Conservation (phyloP, 1,140 invertebrate genomes). For the Papilio dardanus region DNA sequence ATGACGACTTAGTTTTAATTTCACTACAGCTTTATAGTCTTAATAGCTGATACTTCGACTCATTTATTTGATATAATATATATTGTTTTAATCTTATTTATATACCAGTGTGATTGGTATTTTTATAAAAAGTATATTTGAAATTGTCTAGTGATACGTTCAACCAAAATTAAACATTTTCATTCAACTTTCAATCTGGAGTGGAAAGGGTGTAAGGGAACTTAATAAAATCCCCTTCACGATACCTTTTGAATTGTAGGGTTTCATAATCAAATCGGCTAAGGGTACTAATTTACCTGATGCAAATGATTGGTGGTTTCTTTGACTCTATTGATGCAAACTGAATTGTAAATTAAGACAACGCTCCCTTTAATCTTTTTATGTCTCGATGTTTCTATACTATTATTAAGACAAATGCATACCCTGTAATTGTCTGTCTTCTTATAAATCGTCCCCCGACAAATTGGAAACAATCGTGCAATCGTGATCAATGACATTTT, state of each 20-base stretch:
- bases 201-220: background rate
- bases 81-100: background rate
- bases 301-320: background rate
- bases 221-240: background rate
- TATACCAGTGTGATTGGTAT: background rate
- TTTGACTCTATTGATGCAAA: background rate
- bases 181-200: no score
- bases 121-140: no score
- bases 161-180: no score
- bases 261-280: background rate
- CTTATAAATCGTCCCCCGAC: background rate
- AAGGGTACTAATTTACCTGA: background rate
- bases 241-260: background rate
- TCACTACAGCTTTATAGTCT: background rate
- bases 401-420: background rate
- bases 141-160: no score
- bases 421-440: constrained; percentile 16
- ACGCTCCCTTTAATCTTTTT: background rate
- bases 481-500: background rate
- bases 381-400: background rate
- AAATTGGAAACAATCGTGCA: background rate
- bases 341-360: background rate
- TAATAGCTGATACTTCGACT: background rate
- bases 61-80: constrained; percentile 6
- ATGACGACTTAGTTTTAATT: constrained; percentile 32